Percentiles rank a stretch among this genome's conserved stretches.
phyloP scores from a whole-genome alignment of 2,888 invertebrate genomes.

The Eutolmus rufibarbis region DNA sequence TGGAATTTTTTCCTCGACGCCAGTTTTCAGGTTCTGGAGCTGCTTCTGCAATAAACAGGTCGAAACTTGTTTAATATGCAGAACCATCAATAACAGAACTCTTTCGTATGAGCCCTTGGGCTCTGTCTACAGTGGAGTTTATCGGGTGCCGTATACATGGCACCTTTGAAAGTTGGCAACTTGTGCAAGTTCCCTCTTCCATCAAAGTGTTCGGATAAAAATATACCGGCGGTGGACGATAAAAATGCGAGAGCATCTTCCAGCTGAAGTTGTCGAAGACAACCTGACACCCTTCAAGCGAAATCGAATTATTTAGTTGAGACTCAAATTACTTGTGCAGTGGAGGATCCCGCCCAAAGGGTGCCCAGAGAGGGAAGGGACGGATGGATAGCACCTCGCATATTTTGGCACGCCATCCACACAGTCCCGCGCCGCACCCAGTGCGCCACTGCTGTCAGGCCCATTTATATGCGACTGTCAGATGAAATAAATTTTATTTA shows the following conservation, averaged over 20 bases:
- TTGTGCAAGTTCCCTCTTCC: not conserved
- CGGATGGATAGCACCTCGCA: not conserved
- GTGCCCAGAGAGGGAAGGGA: not conserved
- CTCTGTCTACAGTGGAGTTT: not conserved
- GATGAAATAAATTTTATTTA: slow-evolving; percentile 45
- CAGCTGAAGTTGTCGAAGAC: not conserved
- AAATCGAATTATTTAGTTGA: not conserved
- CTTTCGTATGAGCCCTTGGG: not conserved
- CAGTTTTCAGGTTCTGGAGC: not conserved
- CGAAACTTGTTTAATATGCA: not conserved
- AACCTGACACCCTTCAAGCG: not conserved
- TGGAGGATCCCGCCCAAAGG: not conserved
- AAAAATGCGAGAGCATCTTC: not conserved
- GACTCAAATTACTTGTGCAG: not conserved
- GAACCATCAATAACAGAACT: not conserved
- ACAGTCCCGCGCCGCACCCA: not conserved
- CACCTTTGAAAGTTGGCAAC: not conserved
- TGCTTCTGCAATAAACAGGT: not conserved
- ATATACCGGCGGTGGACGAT: not conserved
- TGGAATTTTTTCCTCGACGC: not conserved
- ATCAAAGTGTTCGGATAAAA: not conserved
- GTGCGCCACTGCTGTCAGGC: not conserved
- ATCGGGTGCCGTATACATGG: not conserved
- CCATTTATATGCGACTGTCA: slow-evolving; percentile 42
- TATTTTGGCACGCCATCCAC: not conserved